A percentile compares a stretch with the other conserved stretches of the same genome.
Conservation (phyloP, 2,113 vertebrate species). For the Laticauda colubrina region DNA sequence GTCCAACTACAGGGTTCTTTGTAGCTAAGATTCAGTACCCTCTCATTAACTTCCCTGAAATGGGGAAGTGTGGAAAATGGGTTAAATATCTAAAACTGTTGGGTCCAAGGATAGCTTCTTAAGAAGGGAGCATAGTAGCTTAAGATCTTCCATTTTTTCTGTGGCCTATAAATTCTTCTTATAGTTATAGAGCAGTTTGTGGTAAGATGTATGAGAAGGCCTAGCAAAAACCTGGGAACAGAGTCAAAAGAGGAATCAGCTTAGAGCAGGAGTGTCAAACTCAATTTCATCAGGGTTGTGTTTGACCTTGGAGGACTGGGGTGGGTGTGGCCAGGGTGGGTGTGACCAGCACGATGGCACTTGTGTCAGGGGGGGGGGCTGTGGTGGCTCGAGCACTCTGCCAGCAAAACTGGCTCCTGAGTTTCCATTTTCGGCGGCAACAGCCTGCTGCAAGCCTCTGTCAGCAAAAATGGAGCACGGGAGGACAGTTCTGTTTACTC, state of each 20-base stretch:
- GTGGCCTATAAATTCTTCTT: not conserved
- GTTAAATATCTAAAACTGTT: not conserved
- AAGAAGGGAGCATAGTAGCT: not conserved
- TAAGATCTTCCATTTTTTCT: conserved; percentile 7
- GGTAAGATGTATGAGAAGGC: not conserved
- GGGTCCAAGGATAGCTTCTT: not conserved
- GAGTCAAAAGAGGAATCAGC: not conserved
- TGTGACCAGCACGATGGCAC: too few relatives aligned
- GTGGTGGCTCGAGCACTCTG: too few relatives aligned
- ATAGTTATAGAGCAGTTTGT: rapidly evolving
- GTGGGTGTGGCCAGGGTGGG: too few relatives aligned
- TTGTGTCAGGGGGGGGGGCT: too few relatives aligned
- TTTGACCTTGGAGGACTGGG: too few relatives aligned
- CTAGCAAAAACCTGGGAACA: not conserved
- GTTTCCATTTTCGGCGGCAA: too few relatives aligned
- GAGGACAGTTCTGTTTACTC: too few relatives aligned
- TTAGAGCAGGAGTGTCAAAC: not conserved
- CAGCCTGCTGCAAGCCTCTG: too few relatives aligned
- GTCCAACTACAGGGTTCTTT: not conserved
- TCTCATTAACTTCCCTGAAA: not conserved
- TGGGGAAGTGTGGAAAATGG: not conserved
- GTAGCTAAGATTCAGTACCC: not conserved
- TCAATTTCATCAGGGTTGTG: too few relatives aligned
- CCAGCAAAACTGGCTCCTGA: too few relatives aligned
- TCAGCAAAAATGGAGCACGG: too few relatives aligned